These are phyloP conservation scores for Benthosema pterotum DNA, from an alignment of 2,797 vertebrate species.

Conservation along the genomic window DNA sequence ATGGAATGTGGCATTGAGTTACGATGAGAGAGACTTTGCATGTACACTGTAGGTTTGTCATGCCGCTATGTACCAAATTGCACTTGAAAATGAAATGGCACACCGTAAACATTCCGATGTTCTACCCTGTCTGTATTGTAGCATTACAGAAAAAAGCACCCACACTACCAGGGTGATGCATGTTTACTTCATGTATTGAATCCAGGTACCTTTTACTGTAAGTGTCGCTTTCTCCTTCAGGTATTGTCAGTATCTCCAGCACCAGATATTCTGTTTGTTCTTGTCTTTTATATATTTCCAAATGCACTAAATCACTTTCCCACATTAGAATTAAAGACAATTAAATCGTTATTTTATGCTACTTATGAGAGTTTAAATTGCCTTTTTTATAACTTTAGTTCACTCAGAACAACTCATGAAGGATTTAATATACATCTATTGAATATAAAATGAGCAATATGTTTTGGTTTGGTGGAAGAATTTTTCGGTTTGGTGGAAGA, in stretches of 20 bases:
- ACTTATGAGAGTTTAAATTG: constrained; percentile 1
- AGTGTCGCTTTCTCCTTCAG: constrained; percentile 38
- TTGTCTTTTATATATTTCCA: constrained; percentile 39
- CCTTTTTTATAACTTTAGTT: constrained; percentile 1
- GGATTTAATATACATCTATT: no score
- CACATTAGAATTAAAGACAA: constrained; percentile 53
- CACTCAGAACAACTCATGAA: no score
- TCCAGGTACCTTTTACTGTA: constrained; percentile 43
- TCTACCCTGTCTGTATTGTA: constrained; percentile 45
- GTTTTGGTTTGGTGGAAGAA: no score
- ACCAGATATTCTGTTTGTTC: constrained; percentile 44
- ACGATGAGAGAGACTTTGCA: constrained; percentile 55
- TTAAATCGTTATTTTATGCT: constrained; percentile 16
- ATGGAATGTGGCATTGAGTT: constrained; percentile 64
- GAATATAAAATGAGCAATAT: no score
- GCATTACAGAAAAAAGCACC: constrained; percentile 57
- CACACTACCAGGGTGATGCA: constrained; percentile 66
- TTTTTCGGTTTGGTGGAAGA: no score
- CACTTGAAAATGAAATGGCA: constrained; percentile 61
- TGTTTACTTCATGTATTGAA: constrained; percentile 64
- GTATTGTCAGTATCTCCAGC: constrained; percentile 23
- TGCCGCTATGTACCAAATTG: constrained; percentile 54
- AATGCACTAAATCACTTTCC: constrained; percentile 55
- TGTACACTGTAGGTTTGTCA: constrained; percentile 40
- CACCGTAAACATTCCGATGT: constrained; percentile 44